Conservation (phyloP, 2,888 invertebrate species). For the Morpho helenor region DNA sequence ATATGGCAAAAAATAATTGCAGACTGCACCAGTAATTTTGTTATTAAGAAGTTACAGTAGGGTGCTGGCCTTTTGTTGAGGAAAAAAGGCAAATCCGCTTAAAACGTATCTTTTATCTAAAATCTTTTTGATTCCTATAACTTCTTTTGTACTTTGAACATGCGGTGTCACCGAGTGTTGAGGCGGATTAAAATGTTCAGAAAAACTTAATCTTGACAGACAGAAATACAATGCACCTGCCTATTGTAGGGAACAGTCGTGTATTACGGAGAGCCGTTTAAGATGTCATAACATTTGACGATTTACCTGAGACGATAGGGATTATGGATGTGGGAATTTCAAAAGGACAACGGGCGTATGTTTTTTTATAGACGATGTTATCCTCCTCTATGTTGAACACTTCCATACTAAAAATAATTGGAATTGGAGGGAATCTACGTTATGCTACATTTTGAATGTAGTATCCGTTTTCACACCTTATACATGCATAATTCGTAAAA, state of each 20-base stretch:
- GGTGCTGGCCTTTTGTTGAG: too few relatives aligned
- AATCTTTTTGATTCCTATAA: slow-evolving; percentile 1
- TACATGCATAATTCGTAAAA: too few relatives aligned
- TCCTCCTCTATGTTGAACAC: too few relatives aligned
- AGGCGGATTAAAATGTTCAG: slow-evolving; percentile 11
- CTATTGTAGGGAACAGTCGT: slow-evolving; percentile 6
- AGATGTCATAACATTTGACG: slow-evolving; percentile 26
- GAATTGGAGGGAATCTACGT: too few relatives aligned
- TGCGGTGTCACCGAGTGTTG: slow-evolving; percentile 11
- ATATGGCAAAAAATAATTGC: too few relatives aligned
- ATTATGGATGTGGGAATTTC: slow-evolving; percentile 4
- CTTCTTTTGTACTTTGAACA: slow-evolving; percentile 3
- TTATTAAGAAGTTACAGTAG: too few relatives aligned
- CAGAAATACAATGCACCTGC: not conserved
- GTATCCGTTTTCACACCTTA: too few relatives aligned
- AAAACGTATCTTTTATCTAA: not conserved
- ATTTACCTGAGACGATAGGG: slow-evolving; percentile 4
- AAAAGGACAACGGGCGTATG: slow-evolving; percentile 1
- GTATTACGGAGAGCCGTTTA: slow-evolving; percentile 17
- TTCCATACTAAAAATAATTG: too few relatives aligned
- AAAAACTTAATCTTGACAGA: slow-evolving; percentile 14
- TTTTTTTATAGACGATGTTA: not conserved
- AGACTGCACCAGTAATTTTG: too few relatives aligned
- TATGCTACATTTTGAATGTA: too few relatives aligned
- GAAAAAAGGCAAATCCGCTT: too few relatives aligned